phyloP scores from a whole-genome alignment of 2,113 vertebrate genomes.

The Petroica traversi region DNA sequence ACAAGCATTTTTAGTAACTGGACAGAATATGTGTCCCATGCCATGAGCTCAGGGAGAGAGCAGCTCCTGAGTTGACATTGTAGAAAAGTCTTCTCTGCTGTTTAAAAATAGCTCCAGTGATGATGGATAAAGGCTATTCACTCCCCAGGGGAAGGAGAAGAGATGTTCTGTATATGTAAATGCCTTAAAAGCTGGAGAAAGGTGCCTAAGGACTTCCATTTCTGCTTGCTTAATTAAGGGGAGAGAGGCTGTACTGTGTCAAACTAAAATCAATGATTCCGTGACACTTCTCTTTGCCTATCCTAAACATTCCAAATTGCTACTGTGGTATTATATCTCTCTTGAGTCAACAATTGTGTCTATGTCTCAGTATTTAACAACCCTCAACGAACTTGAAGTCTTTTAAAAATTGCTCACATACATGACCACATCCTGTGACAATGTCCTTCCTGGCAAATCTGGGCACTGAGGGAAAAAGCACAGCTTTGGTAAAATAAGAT shows the following conservation, averaged over 20 bases:
- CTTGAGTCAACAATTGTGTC: background rate
- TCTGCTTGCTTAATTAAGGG: background rate
- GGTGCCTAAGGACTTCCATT: background rate
- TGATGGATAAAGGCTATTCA: background rate
- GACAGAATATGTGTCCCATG: background rate
- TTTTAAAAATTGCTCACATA: background rate
- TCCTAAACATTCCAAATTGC: background rate
- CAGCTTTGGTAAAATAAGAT: background rate
- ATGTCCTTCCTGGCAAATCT: background rate
- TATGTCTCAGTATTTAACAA: background rate
- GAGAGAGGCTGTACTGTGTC: background rate
- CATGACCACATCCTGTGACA: fast-evolving
- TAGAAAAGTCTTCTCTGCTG: background rate
- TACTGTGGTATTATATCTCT: background rate
- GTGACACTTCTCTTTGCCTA: background rate
- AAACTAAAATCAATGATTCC: background rate
- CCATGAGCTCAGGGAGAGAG: background rate
- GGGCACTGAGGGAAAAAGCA: background rate
- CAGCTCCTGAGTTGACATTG: background rate
- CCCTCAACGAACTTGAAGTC: background rate
- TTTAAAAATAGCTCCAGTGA: background rate
- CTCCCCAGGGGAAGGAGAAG: background rate
- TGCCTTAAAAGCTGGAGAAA: background rate
- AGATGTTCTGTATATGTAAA: background rate
- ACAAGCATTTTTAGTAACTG: background rate